phyloP scores from a whole-genome alignment of 2,888 invertebrate genomes.

The Drosophila rubida region DNA sequence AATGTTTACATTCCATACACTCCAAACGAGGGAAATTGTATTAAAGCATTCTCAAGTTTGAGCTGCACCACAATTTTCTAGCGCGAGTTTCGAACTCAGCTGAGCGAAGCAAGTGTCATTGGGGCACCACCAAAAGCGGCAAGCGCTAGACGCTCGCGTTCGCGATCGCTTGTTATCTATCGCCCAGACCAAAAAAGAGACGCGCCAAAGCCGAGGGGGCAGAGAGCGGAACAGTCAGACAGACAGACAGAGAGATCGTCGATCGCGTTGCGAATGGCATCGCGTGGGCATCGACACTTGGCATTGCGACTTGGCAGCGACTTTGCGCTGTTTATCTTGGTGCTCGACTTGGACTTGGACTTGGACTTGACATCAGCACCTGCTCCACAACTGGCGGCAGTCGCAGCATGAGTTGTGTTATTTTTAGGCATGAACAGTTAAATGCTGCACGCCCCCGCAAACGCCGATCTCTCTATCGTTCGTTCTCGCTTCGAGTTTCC shows the following conservation, averaged over 20 bases:
- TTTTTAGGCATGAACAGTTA: constrained; percentile 49
- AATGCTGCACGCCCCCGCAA: constrained; percentile 1
- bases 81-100: background rate
- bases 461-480: background rate
- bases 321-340: constrained; percentile 16
- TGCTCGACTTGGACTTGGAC: constrained; percentile 29
- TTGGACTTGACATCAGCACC: constrained; percentile 56
- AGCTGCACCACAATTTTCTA: background rate
- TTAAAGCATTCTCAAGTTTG: no score
- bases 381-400: constrained; percentile 12
- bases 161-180: constrained; percentile 14
- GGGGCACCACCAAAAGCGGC: constrained; percentile 28
- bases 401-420: constrained; percentile 10
- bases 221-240: background rate
- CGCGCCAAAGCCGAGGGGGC: no score
- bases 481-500: background rate
- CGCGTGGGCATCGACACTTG: constrained; percentile 62
- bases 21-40: no score
- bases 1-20: background rate
- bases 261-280: constrained; percentile 11
- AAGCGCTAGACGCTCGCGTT: constrained; percentile 1
- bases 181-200: constrained; percentile 33
- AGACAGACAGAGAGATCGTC: constrained; percentile 8
- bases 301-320: constrained; percentile 10
- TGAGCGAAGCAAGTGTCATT: constrained; percentile 37